phyloP scores from a whole-genome alignment of 2,797 vertebrate species.

The Crenichthys baileyi region DNA sequence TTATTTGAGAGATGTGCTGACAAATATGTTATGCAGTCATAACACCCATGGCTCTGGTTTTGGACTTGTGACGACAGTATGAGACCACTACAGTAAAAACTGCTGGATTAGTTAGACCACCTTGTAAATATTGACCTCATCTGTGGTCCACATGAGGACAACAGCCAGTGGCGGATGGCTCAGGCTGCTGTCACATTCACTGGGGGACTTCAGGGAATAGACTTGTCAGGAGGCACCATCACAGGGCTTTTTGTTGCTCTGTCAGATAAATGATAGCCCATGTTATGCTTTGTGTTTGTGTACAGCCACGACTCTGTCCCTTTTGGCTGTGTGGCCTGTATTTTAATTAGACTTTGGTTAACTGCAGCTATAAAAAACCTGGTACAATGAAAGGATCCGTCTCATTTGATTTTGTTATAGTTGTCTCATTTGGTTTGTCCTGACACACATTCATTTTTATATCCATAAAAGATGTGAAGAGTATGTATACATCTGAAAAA shows the following conservation, averaged over 20 bases:
- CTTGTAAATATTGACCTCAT: constrained; percentile 60
- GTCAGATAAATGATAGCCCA: constrained; percentile 49
- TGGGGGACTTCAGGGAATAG: constrained; percentile 45
- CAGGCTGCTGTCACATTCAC: constrained; percentile 28
- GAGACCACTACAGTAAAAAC: constrained; percentile 23
- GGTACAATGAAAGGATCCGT: constrained; percentile 59
- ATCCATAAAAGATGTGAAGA: too few species aligned
- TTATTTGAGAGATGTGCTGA: neutral
- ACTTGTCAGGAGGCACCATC: constrained; percentile 44
- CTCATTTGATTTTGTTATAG: constrained; percentile 42
- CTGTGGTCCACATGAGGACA: constrained; percentile 61
- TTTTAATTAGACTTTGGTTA: constrained; percentile 80
- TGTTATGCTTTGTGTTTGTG: constrained; percentile 52
- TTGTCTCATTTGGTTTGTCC: constrained; percentile 20
- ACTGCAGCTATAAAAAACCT: constrained; percentile 77
- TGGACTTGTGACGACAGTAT: constrained; percentile 20
- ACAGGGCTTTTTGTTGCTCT: constrained; percentile 35
- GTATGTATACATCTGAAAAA: too few species aligned
- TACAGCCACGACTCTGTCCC: constrained; percentile 41
- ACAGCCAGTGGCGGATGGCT: constrained; percentile 23
- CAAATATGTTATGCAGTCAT: neutral
- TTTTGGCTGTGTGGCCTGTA: constrained; percentile 69
- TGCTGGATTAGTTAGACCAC: constrained; percentile 32
- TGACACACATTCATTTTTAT: constrained; percentile 35
- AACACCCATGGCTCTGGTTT: neutral